phyloP scores from a whole-genome alignment of 2,888 invertebrate species.

The Drosophila hawaiiensis region DNA sequence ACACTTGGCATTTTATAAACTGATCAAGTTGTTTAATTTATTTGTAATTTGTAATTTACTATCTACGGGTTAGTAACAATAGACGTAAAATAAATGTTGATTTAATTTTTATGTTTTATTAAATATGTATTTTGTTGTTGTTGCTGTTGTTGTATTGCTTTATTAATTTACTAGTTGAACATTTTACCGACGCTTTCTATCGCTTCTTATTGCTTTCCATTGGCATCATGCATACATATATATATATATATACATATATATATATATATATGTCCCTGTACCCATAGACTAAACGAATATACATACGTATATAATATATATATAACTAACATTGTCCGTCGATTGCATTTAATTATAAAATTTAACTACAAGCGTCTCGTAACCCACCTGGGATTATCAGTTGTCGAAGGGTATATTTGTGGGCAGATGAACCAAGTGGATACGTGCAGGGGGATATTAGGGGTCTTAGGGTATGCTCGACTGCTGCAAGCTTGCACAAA shows the following conservation, averaged over 20 bases:
- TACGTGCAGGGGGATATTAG: slow-evolving; percentile 31
- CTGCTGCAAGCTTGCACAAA: slow-evolving; percentile 3
- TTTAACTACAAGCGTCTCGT: no score
- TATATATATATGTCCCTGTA: slow-evolving; percentile 36
- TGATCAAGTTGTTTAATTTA: slow-evolving; percentile 24
- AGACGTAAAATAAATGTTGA: slow-evolving; percentile 51
- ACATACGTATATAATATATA: not conserved
- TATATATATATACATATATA: not conserved
- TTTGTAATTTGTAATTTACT: slow-evolving; percentile 46
- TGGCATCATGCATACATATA: slow-evolving; percentile 38
- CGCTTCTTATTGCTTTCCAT: slow-evolving; percentile 56
- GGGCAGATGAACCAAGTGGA: not conserved
- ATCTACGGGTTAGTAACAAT: slow-evolving; percentile 66
- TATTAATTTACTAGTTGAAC: slow-evolving; percentile 52
- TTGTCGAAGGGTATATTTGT: not conserved
- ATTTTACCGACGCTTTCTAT: slow-evolving; percentile 49
- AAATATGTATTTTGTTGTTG: slow-evolving; percentile 1
- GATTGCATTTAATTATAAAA: not conserved
- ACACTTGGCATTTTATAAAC: slow-evolving; percentile 50
- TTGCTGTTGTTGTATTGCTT: slow-evolving; percentile 49
- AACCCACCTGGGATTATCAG: not conserved
- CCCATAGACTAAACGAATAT: slow-evolving; percentile 24
- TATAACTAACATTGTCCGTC: not conserved
- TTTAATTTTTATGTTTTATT: not conserved
- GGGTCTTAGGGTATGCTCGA: slow-evolving; percentile 12